Conservation (phyloP, 2,113 vertebrate genomes). For the Tretioscincus oriximinensis region DNA sequence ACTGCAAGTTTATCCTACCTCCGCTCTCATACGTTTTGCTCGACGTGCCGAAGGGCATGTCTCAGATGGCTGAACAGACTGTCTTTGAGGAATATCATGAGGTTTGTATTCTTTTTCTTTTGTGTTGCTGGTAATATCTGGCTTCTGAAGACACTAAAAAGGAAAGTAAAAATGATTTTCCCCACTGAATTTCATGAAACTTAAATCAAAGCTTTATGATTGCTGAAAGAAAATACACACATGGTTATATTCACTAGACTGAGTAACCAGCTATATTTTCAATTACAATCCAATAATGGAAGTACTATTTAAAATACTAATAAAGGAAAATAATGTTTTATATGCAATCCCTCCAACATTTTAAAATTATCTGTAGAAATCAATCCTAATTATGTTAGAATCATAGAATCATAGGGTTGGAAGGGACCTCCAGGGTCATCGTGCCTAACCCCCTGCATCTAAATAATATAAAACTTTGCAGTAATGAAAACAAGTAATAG, state of each 20-base stretch:
- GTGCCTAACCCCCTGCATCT: too few species aligned
- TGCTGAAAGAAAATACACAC: neutral
- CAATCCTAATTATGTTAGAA: neutral
- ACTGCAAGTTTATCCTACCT: conserved; percentile 70
- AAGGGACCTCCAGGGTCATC: too few species aligned
- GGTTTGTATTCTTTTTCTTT: conserved; percentile 88
- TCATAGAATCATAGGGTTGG: too few species aligned
- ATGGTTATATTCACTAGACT: neutral
- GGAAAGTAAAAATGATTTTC: conserved; percentile 44
- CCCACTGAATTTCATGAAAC: neutral
- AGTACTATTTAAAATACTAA: neutral
- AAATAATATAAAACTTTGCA: neutral
- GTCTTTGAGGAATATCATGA: conserved; percentile 82
- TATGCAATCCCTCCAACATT: neutral
- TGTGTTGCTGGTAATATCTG: conserved; percentile 70
- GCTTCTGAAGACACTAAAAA: conserved; percentile 85
- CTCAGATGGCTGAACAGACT: conserved; percentile 72
- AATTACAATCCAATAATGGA: neutral
- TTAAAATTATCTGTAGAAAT: neutral
- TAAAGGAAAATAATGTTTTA: neutral
- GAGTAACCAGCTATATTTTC: neutral
- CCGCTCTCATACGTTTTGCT: conserved; percentile 87
- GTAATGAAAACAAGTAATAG: neutral
- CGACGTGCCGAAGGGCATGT: conserved; percentile 79
- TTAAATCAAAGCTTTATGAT: neutral